phyloP scores from a whole-genome alignment of 2,888 invertebrate genomes.

The Gryllus longicercus region DNA sequence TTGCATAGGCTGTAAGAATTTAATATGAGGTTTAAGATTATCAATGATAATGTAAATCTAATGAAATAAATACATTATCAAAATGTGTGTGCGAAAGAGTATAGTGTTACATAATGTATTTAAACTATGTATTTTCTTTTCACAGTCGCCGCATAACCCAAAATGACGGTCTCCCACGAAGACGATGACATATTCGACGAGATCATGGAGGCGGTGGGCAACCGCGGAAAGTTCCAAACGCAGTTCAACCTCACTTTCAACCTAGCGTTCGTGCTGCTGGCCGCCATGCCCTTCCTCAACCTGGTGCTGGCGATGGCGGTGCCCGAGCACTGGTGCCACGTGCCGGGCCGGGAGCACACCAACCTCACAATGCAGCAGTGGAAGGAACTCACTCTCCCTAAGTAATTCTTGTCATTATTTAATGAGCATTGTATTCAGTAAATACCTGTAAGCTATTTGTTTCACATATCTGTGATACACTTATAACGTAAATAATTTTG shows the following conservation, averaged over 20 bases:
- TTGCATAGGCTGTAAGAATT: too few species aligned
- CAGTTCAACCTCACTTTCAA: conserved; percentile 52
- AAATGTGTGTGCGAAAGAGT: too few species aligned
- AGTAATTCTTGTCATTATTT: conserved; percentile 43
- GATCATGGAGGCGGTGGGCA: conserved; percentile 28
- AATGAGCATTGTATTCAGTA: neutral
- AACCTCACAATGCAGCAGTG: conserved; percentile 52
- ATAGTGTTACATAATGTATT: too few species aligned
- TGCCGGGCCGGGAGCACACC: conserved; percentile 52
- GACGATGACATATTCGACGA: conserved; percentile 28
- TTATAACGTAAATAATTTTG: too few species aligned
- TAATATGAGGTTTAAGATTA: too few species aligned
- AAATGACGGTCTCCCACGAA: conserved; percentile 11
- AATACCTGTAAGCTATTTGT: too few species aligned
- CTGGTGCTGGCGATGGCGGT: conserved; percentile 54
- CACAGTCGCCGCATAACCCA: neutral
- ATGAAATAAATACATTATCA: too few species aligned
- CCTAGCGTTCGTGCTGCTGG: conserved; percentile 48
- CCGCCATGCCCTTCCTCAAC: conserved; percentile 54
- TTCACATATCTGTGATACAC: too few species aligned
- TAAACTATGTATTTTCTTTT: too few species aligned
- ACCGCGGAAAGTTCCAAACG: conserved; percentile 48
- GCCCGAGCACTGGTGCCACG: conserved; percentile 58
- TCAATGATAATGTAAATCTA: too few species aligned
- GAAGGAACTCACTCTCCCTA: conserved; percentile 54